Percentiles rank a stretch among this genome's conserved stretches.
Conservation (phyloP, 2,113 vertebrate genomes). For the Rhizomys pruinosus region DNA sequence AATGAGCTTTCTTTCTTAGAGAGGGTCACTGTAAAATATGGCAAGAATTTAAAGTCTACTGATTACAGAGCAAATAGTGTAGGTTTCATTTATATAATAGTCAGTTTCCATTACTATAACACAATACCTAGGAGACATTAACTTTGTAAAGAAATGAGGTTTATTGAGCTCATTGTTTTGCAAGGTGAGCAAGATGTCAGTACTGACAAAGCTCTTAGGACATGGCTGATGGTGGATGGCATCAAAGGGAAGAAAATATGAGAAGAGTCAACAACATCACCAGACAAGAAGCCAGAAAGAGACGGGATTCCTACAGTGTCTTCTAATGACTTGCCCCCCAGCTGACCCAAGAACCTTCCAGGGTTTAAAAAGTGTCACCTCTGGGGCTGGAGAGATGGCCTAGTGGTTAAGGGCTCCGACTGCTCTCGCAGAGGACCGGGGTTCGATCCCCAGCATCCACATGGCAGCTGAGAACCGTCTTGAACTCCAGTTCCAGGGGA, state of each 20-base stretch:
- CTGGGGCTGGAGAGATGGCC: too few relatives aligned
- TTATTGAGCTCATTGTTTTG: neutral
- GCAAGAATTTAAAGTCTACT: neutral
- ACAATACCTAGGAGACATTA: neutral
- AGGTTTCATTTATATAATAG: constrained; percentile 3
- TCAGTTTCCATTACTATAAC: neutral
- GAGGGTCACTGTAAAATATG: constrained; percentile 16
- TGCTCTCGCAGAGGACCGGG: too few relatives aligned
- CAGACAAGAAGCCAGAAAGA: neutral
- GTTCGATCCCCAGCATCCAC: too few relatives aligned
- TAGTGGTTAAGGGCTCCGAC: too few relatives aligned
- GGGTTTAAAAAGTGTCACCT: neutral
- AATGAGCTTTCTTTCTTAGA: constrained; percentile 25
- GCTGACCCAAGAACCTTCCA: neutral
- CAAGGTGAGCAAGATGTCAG: neutral
- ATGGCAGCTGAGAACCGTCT: too few relatives aligned
- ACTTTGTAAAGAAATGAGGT: neutral
- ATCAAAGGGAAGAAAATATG: neutral
- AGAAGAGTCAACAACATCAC: neutral
- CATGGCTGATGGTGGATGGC: neutral
- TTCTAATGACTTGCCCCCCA: neutral
- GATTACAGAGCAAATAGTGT: constrained; percentile 33
- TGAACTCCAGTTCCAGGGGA: too few relatives aligned
- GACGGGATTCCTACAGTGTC: too few relatives aligned
- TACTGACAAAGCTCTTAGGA: neutral